Evolutionary conservation across 30 jellyfish, hydroid and myxozoan species (phyloP).

Genomic region (Calvadosia cruxmelitensis): DNA sequence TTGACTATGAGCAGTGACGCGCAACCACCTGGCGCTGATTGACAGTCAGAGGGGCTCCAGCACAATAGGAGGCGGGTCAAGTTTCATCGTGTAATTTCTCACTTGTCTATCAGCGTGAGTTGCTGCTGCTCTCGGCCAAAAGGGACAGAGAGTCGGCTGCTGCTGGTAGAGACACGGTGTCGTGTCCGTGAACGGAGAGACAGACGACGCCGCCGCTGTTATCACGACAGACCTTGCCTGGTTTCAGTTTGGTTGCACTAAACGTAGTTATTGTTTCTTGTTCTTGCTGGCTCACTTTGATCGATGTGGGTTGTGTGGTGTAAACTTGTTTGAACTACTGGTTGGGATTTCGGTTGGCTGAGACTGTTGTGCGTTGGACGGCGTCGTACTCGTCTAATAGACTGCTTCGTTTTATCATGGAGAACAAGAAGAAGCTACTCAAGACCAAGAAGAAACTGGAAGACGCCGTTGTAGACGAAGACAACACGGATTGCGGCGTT

Average conservation of each 20-base stretch:
- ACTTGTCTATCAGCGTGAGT: conserved; percentile 63
- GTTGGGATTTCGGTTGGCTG: no score
- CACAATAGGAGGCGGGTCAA: conserved; percentile 65
- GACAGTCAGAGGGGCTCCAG: conserved; percentile 33
- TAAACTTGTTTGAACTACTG: no score
- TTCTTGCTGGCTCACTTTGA: no score
- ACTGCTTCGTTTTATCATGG: no score
- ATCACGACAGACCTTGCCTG: no score
- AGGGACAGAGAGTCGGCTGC: conserved; percentile 37
- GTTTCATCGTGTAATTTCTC: conserved; percentile 50
- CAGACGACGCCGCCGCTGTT: background rate
- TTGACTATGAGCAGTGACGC: conserved; percentile 1
- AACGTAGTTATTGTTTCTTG: no score
- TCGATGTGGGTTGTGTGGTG: no score
- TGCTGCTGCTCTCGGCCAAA: conserved; percentile 48
- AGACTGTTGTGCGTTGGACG: no score
- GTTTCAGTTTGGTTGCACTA: no score
- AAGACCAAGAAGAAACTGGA: conserved; percentile 19
- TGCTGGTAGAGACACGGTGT: background rate
- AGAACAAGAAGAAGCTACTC: conserved; percentile 28
- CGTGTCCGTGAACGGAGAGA: background rate
- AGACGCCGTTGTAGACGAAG: conserved; percentile 21
- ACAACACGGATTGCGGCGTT: no score
- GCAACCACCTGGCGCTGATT: conserved; percentile 3
- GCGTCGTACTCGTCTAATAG: no score